Percentiles rank a stretch among this genome's conserved stretches.
These are phyloP conservation scores for Hapalemur alaotrensis DNA, from an alignment of 2,797 vertebrate genomes.

Conservation along the genomic window DNA sequence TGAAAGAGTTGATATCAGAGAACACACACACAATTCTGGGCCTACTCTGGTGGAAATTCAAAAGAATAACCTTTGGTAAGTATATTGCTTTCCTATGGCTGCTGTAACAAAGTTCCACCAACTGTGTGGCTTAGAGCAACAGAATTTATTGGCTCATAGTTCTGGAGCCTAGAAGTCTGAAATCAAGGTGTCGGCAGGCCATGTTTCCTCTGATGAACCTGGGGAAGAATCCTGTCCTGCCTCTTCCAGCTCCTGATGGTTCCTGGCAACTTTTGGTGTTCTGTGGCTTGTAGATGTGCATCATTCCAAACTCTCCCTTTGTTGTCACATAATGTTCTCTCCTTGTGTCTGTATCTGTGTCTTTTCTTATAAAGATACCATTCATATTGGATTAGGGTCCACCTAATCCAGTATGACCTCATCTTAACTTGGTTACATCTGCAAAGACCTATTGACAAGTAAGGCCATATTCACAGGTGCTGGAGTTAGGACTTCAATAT, in stretches of 20 bases:
- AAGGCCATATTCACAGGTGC: not conserved
- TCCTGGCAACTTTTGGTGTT: not conserved
- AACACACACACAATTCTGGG: not conserved
- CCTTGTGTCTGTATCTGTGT: not conserved
- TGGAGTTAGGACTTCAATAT: not conserved
- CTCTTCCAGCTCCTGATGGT: not conserved
- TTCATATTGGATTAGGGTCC: not conserved
- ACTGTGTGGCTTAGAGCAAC: not conserved
- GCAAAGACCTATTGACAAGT: constrained; percentile 2
- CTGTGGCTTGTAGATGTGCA: not conserved
- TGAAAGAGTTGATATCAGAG: not conserved
- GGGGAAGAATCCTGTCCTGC: not conserved
- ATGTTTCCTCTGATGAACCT: not conserved
- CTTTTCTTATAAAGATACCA: not conserved
- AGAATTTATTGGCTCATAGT: not conserved
- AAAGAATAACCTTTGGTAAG: not conserved
- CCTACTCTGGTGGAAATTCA: not conserved
- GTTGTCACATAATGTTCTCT: not conserved
- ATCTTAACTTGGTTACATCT: not conserved
- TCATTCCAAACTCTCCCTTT: not conserved
- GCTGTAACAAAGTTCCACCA: not conserved
- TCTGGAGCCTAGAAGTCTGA: not conserved
- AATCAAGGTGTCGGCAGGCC: not conserved
- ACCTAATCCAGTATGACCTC: not conserved
- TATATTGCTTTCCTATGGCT: not conserved